A percentile compares a stretch with the other conserved stretches of the same genome.
Conservation (phyloP, 1,140 invertebrate genomes). For the Pemphigus obesinymphae region DNA sequence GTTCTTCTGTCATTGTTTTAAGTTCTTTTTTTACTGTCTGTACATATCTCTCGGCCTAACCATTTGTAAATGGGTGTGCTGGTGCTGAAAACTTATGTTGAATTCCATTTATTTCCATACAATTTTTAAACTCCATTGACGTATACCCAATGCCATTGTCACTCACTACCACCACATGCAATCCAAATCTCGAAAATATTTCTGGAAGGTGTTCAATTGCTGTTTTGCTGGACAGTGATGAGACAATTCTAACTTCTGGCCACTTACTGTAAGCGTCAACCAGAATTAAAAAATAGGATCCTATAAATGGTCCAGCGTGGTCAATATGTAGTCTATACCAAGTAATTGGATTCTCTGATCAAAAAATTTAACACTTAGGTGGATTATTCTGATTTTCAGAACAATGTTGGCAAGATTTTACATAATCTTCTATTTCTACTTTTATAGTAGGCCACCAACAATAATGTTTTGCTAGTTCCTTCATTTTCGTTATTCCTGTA, state of each 20-base stretch:
- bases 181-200: conserved; percentile 46
- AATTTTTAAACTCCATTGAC: conserved; percentile 45
- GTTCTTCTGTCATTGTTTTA: too few relatives aligned
- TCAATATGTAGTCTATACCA: neutral
- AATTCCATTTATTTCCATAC: conserved; percentile 45
- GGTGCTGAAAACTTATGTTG: conserved; percentile 24
- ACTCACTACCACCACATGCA: conserved; percentile 45
- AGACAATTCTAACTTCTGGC: conserved; percentile 48
- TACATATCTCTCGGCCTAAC: too few relatives aligned
- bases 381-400: conserved; percentile 44
- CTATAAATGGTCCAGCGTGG: neutral
- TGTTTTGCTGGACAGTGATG: conserved; percentile 3
- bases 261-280: conserved; percentile 52
- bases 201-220: conserved; percentile 43
- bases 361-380: conserved; percentile 39
- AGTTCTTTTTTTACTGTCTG: too few relatives aligned
- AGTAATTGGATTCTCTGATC: conserved; percentile 44
- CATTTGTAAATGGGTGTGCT: too few relatives aligned
- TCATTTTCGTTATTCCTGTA: conserved; percentile 49
- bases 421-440: conserved; percentile 46
- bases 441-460: conserved; percentile 1
- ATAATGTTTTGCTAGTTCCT: conserved; percentile 45
- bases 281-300: conserved; percentile 50
- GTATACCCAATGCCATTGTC: conserved; percentile 48
- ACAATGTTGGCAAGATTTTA: conserved; percentile 43